A percentile compares a stretch with the other conserved stretches of the same genome.
Conservation (phyloP, 2,888 invertebrate genomes). For the Caenorhabditis sinica region DNA sequence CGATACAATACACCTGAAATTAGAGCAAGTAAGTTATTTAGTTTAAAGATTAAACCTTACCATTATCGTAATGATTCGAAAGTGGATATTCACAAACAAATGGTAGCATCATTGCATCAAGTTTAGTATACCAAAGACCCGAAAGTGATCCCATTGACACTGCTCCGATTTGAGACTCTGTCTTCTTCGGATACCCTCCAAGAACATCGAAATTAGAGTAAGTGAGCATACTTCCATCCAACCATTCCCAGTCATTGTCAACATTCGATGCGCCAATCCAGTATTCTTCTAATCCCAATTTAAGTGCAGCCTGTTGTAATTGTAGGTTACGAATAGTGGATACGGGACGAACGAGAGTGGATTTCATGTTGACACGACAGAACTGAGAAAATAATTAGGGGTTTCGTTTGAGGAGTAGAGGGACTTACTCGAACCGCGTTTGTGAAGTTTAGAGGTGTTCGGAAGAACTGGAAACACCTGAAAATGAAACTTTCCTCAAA, state of each 20-base stretch:
- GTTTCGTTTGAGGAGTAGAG: not conserved
- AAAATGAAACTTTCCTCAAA: not conserved
- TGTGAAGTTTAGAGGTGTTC: constrained; percentile 52
- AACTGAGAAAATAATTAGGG: constrained; percentile 45
- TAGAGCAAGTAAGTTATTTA: not conserved
- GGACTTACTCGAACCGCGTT: constrained; percentile 47
- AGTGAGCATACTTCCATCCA: constrained; percentile 48
- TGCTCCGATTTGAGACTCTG: constrained; percentile 60
- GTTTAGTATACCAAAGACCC: constrained; percentile 61
- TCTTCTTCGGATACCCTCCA: constrained; percentile 59
- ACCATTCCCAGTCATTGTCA: constrained; percentile 65
- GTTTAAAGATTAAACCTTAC: constrained; percentile 3
- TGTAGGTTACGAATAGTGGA: constrained; percentile 31
- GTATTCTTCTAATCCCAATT: constrained; percentile 60
- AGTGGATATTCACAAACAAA: constrained; percentile 53
- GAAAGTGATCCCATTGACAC: constrained; percentile 55
- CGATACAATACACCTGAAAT: constrained; percentile 54
- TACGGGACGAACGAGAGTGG: constrained; percentile 44
- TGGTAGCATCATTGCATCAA: constrained; percentile 50
- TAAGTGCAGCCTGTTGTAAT: constrained; percentile 40
- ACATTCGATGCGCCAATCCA: constrained; percentile 65
- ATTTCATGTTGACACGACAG: constrained; percentile 58
- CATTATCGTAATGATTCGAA: constrained; percentile 50
- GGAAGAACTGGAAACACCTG: constrained; percentile 65
- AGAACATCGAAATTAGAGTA: constrained; percentile 58